Evolutionary conservation across 2,113 vertebrate genomes (phyloP).

Genomic region (Natator depressus): DNA sequence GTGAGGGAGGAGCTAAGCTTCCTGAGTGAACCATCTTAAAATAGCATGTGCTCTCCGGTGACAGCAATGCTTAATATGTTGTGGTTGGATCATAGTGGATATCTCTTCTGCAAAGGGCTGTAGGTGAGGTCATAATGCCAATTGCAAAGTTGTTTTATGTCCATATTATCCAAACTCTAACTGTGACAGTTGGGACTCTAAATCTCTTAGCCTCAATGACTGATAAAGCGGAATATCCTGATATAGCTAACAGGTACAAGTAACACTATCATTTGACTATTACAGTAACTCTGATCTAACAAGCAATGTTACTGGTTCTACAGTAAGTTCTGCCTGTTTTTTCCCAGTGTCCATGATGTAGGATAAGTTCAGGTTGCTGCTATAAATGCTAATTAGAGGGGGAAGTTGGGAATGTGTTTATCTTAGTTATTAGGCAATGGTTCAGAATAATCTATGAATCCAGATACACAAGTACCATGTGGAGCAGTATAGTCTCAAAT

Average conservation of each 20-base stretch:
- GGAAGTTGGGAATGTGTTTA: not conserved
- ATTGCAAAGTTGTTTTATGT: not conserved
- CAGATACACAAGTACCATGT: no score
- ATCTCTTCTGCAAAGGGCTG: not conserved
- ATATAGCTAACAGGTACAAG: not conserved
- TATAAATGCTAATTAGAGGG: not conserved
- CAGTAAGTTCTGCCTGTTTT: not conserved
- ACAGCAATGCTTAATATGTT: not conserved
- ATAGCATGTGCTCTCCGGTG: not conserved
- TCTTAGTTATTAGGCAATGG: no score
- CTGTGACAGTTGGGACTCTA: not conserved
- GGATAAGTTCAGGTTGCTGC: no score
- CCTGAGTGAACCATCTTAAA: not conserved
- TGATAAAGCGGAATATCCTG: not conserved
- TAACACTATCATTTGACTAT: not conserved
- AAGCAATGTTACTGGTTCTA: not conserved
- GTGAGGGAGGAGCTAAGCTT: not conserved
- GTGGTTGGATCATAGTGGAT: not conserved
- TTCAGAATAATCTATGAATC: no score
- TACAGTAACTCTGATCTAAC: not conserved
- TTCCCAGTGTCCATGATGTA: not conserved
- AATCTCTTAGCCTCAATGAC: not conserved
- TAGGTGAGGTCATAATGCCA: not conserved
- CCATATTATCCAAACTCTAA: no score
- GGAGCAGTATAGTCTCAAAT: not conserved